phyloP scores from a whole-genome alignment of 2,797 vertebrate genomes.

The Pelochelys cantorii region DNA sequence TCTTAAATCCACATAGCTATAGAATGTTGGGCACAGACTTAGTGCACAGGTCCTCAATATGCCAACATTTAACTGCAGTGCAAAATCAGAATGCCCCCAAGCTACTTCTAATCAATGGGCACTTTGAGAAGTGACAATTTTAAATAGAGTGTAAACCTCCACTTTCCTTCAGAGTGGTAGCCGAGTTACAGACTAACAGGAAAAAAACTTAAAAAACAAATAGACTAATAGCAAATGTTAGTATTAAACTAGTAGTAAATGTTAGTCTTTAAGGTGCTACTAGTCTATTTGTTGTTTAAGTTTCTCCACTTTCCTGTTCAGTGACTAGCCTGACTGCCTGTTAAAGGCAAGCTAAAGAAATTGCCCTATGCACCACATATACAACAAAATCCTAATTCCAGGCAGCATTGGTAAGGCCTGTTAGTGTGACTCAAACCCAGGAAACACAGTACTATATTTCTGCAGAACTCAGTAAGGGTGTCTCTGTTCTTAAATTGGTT shows the following conservation, averaged over 20 bases:
- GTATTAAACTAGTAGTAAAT: too few relatives aligned
- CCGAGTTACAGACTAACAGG: too few relatives aligned
- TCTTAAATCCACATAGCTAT: neutral
- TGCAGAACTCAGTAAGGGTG: neutral
- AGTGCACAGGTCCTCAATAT: slow-evolving; percentile 7
- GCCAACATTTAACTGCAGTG: neutral
- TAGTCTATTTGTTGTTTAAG: too few relatives aligned
- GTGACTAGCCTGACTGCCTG: neutral
- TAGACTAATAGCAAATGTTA: too few relatives aligned
- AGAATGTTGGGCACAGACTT: slow-evolving; percentile 17
- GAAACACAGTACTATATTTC: neutral
- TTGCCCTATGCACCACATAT: fast-evolving
- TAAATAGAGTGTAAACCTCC: neutral
- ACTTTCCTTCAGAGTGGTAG: neutral
- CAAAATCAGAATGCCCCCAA: neutral
- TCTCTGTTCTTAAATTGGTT: neutral
- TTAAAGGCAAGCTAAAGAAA: neutral
- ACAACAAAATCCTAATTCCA: neutral
- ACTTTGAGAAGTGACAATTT: neutral
- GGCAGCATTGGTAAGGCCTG: neutral
- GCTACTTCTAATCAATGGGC: neutral
- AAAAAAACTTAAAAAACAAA: too few relatives aligned
- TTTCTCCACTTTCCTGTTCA: neutral
- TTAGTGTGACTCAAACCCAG: neutral
- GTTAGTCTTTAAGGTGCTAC: too few relatives aligned